Evolutionary conservation across 2,113 vertebrate species (phyloP).

Genomic region (Amblyornis subalaris): DNA sequence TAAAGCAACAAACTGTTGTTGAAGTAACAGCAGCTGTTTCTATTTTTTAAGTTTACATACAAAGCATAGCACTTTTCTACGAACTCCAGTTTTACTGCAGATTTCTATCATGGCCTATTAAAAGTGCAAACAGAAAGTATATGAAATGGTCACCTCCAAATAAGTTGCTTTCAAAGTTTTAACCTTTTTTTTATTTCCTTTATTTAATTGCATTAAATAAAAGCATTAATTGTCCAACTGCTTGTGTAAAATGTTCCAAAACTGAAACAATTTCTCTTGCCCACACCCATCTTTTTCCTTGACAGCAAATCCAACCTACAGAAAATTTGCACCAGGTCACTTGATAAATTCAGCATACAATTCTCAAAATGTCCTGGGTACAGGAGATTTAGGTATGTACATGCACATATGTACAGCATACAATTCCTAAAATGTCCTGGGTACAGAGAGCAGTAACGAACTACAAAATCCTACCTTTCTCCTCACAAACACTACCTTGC

Average conservation of each 20-base stretch:
- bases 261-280: neutral
- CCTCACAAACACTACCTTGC: neutral
- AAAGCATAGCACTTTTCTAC: neutral
- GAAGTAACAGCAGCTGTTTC: neutral
- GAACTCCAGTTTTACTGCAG: neutral
- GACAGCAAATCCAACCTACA: neutral
- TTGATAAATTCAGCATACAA: neutral
- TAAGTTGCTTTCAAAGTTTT: neutral
- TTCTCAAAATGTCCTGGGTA: neutral
- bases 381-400: no score
- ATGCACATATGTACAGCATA: no score
- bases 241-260: neutral
- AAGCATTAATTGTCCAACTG: neutral
- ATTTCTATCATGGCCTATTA: neutral
- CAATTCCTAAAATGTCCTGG: no score
- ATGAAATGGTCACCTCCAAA: neutral
- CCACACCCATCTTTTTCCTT: neutral
- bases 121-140: neutral
- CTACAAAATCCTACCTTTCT: constrained; percentile 53
- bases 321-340: neutral
- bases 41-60: neutral
- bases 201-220: neutral
- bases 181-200: neutral
- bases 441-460: neutral
- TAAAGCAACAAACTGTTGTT: neutral